These are phyloP conservation scores for Bicyclus anynana DNA, from an alignment of 1,140 invertebrate species.

Conservation along the genomic window DNA sequence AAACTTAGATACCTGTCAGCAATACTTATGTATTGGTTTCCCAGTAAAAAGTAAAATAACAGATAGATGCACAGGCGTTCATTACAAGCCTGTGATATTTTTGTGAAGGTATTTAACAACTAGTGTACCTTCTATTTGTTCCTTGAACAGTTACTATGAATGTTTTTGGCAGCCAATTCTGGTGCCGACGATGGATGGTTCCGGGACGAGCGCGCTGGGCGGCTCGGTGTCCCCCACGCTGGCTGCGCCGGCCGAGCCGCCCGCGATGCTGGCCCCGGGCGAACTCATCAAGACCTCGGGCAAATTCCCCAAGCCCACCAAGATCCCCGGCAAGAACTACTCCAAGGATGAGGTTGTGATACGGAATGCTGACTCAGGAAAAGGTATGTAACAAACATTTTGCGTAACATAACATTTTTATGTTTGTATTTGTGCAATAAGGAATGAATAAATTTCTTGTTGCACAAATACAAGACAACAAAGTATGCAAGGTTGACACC, in stretches of 20 bases:
- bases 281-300: slow-evolving; percentile 92
- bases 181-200: slow-evolving; percentile 69
- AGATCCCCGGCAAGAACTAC: slow-evolving; percentile 93
- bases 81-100: too few species aligned
- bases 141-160: too few species aligned
- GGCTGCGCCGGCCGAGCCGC: slow-evolving; percentile 72
- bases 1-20: too few species aligned
- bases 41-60: too few species aligned
- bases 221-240: slow-evolving; percentile 67
- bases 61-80: too few species aligned
- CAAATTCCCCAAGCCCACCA: slow-evolving; percentile 91
- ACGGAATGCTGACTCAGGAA: slow-evolving; percentile 94
- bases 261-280: slow-evolving; percentile 83
- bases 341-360: slow-evolving; percentile 96
- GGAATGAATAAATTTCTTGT: too few species aligned
- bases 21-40: too few species aligned
- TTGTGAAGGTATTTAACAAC: too few species aligned
- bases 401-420: not conserved
- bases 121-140: too few species aligned
- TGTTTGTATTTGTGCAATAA: not conserved
- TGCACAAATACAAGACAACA: too few species aligned
- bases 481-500: too few species aligned
- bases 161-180: slow-evolving; percentile 46
- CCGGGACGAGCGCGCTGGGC: slow-evolving; percentile 38
- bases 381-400: slow-evolving; percentile 80